phyloP scores from a whole-genome alignment of 2,113 vertebrate species.

The Tichodroma muraria region DNA sequence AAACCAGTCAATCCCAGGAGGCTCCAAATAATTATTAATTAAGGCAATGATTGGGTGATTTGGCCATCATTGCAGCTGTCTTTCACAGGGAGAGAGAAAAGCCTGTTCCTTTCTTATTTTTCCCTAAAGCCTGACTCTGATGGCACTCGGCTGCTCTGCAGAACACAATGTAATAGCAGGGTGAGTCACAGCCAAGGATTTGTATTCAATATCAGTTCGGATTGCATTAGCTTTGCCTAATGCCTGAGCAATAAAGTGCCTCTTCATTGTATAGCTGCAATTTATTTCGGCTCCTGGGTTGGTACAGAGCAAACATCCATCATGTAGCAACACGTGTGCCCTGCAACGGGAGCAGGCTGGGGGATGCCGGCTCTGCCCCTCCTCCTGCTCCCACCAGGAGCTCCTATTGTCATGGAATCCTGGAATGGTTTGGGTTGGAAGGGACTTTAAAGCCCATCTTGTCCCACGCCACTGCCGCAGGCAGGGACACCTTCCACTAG shows the following conservation, averaged over 20 bases:
- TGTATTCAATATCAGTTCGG: conserved; percentile 38
- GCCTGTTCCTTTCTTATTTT: neutral
- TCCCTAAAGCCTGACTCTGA: neutral
- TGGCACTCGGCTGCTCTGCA: neutral
- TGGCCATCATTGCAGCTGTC: conserved; percentile 7
- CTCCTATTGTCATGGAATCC: neutral
- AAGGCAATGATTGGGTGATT: conserved; percentile 47
- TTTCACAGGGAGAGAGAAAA: neutral
- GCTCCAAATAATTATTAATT: conserved; percentile 45
- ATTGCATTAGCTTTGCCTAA: conserved; percentile 54
- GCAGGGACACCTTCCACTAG: neutral
- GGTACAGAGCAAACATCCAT: conserved; percentile 1
- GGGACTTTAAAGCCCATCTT: too few relatives aligned
- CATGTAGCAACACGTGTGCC: neutral
- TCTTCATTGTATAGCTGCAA: conserved; percentile 51
- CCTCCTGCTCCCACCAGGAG: neutral
- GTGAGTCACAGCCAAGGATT: conserved; percentile 49
- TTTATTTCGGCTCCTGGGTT: conserved; percentile 30
- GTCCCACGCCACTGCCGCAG: neutral
- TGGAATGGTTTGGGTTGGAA: neutral
- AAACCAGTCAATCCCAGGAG: conserved; percentile 25
- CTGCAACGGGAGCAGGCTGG: neutral
- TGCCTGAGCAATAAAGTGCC: conserved; percentile 59
- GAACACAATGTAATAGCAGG: neutral
- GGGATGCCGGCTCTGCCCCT: neutral